Conservation (phyloP, 64 coral and sea anemone genomes). For the Montipora foliosa region DNA sequence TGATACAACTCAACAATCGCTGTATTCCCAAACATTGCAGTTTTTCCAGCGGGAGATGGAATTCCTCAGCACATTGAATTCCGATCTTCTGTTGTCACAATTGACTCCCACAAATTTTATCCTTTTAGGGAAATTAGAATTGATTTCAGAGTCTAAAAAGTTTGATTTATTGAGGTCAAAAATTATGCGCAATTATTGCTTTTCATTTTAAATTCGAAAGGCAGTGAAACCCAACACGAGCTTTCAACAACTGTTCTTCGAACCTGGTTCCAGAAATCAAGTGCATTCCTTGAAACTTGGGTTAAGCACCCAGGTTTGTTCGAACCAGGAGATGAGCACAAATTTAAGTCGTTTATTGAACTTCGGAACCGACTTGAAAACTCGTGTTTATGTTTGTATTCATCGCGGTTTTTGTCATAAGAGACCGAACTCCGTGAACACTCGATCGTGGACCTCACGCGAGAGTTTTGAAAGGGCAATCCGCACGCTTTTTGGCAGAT, state of each 20-base stretch:
- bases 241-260: background rate
- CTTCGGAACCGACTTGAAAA: background rate
- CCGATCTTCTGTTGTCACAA: background rate
- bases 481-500: background rate
- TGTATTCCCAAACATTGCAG: slow-evolving; percentile 6
- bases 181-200: background rate
- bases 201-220: background rate
- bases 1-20: slow-evolving; percentile 36
- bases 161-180: background rate
- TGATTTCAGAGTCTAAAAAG: background rate
- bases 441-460: slow-evolving; percentile 3
- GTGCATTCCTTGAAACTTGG: background rate
- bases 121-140: background rate
- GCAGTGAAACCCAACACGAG: background rate
- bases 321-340: background rate
- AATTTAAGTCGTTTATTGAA: background rate
- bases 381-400: slow-evolving; percentile 44
- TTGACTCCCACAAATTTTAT: background rate
- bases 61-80: slow-evolving; percentile 20
- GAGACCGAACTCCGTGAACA: background rate
- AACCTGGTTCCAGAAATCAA: background rate
- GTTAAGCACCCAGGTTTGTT: background rate
- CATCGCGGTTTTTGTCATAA: slow-evolving; percentile 1
- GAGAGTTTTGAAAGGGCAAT: background rate
- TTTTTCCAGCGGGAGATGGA: slow-evolving; percentile 13